phyloP scores from a whole-genome alignment of 23 tunicate genomes.

The Oikopleura vanhoeffeni region DNA sequence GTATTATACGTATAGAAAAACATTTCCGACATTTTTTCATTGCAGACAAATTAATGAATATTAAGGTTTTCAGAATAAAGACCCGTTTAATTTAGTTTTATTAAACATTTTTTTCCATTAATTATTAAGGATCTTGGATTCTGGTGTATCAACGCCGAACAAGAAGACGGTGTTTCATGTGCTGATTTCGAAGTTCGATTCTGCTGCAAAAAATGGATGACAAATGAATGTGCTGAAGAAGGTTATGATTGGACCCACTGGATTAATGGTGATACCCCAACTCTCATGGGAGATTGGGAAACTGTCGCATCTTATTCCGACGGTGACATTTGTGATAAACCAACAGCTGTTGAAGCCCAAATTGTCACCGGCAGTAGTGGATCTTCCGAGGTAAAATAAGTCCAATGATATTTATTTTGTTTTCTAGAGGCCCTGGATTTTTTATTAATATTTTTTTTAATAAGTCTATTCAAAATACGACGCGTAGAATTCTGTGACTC shows the following conservation, averaged over 20 bases:
- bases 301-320: background rate
- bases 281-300: background rate
- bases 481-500: no score
- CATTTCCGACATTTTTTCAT: no score
- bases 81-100: no score
- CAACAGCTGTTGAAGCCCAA: background rate
- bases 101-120: no score
- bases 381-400: background rate
- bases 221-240: background rate
- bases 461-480: no score
- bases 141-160: background rate
- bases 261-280: background rate
- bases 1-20: no score
- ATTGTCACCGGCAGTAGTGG: background rate
- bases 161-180: background rate
- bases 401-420: no score
- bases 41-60: no score
- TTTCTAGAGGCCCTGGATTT: no score
- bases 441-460: no score
- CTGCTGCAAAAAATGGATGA: constrained; percentile 3
- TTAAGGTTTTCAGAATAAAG: no score
- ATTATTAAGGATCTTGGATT: constrained; percentile 6
- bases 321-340: background rate
- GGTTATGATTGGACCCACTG: background rate
- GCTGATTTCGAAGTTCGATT: constrained; percentile 8